These are phyloP conservation scores for Hemichromis elongatus DNA, from an alignment of 2,113 vertebrate genomes.

Conservation along the genomic window DNA sequence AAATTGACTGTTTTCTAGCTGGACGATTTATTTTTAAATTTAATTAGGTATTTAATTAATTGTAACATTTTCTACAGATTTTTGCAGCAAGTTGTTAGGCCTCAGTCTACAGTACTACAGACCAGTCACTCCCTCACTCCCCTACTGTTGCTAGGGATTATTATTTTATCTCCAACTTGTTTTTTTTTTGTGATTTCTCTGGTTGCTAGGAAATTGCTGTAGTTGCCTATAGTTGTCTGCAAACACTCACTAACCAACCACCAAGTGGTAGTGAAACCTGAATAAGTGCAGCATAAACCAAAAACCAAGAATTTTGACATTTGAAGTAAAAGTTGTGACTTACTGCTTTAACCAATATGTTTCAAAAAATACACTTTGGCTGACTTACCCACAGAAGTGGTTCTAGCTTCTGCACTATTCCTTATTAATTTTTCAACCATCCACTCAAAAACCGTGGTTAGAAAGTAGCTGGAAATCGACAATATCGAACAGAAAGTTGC, in stretches of 20 bases:
- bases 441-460: background rate
- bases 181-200: background rate
- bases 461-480: rapidly evolving
- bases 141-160: background rate
- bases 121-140: background rate
- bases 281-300: background rate
- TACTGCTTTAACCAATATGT: background rate
- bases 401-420: background rate
- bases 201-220: background rate
- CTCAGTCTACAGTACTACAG: background rate
- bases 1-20: background rate
- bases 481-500: background rate
- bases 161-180: background rate
- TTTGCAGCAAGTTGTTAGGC: background rate
- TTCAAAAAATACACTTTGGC: background rate
- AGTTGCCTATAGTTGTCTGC: background rate
- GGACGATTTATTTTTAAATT: background rate
- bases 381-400: background rate
- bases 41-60: background rate
- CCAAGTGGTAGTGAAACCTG: background rate
- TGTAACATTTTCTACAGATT: background rate
- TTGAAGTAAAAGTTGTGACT: background rate
- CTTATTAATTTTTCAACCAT: background rate
- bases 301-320: background rate
- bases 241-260: background rate